A percentile compares a stretch with the other conserved stretches of the same genome.
Conservation (phyloP, 2,113 vertebrate genomes). For the Fukomys damarensis region DNA sequence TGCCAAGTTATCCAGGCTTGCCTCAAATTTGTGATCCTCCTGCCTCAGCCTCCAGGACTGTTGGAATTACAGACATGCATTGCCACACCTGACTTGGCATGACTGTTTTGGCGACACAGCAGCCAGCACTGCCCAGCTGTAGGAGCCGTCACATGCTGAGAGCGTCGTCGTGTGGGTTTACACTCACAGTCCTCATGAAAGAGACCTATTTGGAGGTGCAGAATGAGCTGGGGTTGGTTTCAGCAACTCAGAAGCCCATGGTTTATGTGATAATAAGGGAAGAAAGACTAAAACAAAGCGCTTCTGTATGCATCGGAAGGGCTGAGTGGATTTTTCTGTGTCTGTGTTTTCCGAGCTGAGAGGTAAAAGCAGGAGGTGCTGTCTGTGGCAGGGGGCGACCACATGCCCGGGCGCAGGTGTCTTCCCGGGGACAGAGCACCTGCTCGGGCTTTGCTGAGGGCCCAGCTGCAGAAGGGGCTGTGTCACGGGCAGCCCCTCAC, state of each 20-base stretch:
- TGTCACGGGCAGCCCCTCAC: not conserved
- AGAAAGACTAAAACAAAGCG: not conserved
- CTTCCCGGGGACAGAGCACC: not conserved
- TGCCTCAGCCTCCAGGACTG: not conserved
- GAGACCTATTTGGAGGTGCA: not conserved
- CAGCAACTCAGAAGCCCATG: not conserved
- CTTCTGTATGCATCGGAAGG: not conserved
- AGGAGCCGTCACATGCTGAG: fast-evolving
- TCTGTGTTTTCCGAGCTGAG: not conserved
- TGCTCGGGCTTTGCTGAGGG: not conserved
- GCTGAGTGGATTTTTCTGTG: not conserved
- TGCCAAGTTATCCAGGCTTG: not conserved
- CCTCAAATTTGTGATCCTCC: not conserved
- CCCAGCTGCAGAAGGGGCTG: not conserved
- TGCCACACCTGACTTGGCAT: not conserved
- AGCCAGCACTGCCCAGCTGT: too few species aligned
- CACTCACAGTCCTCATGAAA: too few species aligned
- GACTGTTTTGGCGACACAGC: fast-evolving
- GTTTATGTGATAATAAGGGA: not conserved
- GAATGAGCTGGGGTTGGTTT: not conserved
- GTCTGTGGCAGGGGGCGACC: not conserved
- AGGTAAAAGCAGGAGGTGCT: not conserved
- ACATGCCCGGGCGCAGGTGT: not conserved
- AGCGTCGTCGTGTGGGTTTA: fast-evolving
- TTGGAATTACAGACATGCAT: not conserved